phyloP scores from a whole-genome alignment of 2,113 vertebrate genomes.

The Cryptomyrus ogoouensis region DNA sequence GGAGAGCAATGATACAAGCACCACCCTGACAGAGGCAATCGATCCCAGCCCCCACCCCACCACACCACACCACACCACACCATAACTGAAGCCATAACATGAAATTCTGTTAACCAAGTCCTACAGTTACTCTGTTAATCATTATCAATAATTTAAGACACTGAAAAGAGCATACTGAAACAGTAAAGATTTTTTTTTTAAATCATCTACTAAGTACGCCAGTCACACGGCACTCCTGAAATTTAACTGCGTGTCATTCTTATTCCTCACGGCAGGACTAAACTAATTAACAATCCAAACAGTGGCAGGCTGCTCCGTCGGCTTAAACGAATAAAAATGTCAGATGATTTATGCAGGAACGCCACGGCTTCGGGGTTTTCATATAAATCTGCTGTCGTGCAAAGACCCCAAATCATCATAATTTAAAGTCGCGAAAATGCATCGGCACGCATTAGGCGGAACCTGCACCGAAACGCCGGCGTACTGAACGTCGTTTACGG shows the following conservation, averaged over 20 bases:
- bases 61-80: background rate
- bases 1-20: background rate
- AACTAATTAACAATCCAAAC: slow-evolving; percentile 11
- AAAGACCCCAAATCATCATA: background rate
- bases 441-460: background rate
- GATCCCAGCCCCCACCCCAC: background rate
- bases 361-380: background rate
- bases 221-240: background rate
- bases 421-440: no score
- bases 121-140: background rate
- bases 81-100: background rate
- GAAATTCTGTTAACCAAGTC: background rate
- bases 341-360: background rate
- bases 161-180: background rate
- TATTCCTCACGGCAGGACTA: background rate
- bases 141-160: background rate
- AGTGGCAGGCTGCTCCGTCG: background rate
- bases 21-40: background rate
- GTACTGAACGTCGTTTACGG: background rate
- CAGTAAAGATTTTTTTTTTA: background rate
- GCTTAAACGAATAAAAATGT: background rate
- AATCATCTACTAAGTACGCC: background rate
- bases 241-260: background rate
- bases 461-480: background rate
- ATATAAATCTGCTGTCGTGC: background rate